Conservation (phyloP, 2,113 vertebrate species). For the Ibidorhyncha struthersii region DNA sequence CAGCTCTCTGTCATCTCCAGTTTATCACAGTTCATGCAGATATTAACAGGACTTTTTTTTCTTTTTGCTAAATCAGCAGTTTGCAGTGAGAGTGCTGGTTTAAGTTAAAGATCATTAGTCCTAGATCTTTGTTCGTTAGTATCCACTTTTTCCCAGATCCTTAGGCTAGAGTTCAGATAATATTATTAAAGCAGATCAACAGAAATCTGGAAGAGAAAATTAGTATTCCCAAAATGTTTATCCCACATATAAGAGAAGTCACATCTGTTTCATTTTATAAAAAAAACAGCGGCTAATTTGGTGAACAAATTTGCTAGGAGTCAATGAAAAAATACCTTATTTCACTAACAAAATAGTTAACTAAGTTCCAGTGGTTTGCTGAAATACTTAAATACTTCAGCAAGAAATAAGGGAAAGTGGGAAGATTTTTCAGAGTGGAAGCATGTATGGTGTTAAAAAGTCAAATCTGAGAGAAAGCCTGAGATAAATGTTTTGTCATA, state of each 20-base stretch:
- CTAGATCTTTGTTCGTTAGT: not conserved
- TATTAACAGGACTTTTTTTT: not conserved
- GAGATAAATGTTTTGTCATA: not conserved
- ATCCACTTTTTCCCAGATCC: not conserved
- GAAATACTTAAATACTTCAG: not conserved
- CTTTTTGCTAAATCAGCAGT: not conserved
- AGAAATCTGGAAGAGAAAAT: not conserved
- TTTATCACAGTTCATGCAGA: not conserved
- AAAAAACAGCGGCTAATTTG: rapidly evolving
- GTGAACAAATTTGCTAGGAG: not conserved
- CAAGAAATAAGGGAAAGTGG: not conserved
- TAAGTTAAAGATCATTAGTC: not conserved
- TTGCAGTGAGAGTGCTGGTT: not conserved
- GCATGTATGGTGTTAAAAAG: not conserved
- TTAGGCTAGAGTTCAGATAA: not conserved
- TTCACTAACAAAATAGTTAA: not conserved
- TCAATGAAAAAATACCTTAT: not conserved
- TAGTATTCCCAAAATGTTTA: not conserved
- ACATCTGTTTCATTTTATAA: not conserved
- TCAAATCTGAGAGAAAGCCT: not conserved
- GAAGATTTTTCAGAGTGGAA: not conserved
- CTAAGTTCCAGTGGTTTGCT: not conserved
- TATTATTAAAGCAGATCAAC: not conserved
- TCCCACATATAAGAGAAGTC: not conserved
- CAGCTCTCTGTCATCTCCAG: not conserved